These are phyloP conservation scores for Corythornis leucogaster DNA, from an alignment of 2,797 vertebrate genomes.

Conservation along the genomic window DNA sequence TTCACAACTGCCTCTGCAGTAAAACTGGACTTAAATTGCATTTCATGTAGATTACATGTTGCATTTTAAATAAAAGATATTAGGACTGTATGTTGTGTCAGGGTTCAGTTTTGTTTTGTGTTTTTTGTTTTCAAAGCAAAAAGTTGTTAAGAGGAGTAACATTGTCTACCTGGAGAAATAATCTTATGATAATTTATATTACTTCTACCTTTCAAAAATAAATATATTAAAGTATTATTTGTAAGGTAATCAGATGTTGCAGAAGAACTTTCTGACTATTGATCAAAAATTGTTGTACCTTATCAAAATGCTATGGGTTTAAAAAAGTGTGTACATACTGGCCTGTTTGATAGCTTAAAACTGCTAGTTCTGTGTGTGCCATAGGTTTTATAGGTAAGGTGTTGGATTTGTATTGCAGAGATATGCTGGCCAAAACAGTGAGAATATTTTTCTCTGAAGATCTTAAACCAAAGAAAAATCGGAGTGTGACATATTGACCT, in stretches of 20 bases:
- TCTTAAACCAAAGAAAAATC: background rate
- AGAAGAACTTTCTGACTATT: background rate
- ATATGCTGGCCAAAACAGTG: background rate
- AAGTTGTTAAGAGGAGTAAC: background rate
- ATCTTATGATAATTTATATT: background rate
- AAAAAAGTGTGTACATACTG: background rate
- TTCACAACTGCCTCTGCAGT: background rate
- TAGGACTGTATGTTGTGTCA: background rate
- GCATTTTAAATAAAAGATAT: background rate
- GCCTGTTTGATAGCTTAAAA: background rate
- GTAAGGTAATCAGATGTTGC: background rate
- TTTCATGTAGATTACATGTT: background rate
- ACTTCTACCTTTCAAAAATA: background rate
- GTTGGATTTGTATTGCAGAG: background rate
- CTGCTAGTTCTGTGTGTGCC: background rate
- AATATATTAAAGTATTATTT: background rate
- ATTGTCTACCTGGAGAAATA: background rate
- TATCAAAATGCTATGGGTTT: background rate
- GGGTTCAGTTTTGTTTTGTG: background rate
- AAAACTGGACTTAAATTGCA: background rate
- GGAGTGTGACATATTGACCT: background rate
- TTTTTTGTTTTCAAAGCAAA: background rate
- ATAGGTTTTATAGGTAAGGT: background rate
- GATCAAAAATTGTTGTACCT: background rate
- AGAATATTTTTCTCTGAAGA: background rate